phyloP scores from a whole-genome alignment of 92 coral and sea anemone genomes.

The Umimayanthus chanpuru region DNA sequence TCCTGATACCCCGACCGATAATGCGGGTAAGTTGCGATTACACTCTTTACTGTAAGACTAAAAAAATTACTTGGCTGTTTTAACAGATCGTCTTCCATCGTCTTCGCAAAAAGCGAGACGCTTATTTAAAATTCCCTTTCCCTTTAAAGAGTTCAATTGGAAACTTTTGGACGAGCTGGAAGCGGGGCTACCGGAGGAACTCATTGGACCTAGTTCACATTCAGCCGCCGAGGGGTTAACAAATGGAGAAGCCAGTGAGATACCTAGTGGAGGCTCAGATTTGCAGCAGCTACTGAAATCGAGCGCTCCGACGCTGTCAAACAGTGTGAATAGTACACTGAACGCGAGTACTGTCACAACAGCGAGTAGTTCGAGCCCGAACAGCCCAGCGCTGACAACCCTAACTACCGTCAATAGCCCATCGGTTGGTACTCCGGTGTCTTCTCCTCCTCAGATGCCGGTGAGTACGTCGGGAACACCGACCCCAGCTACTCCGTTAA shows the following conservation, averaged over 20 bases:
- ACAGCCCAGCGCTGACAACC: constrained; percentile 92
- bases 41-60: constrained; percentile 14
- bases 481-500: constrained; percentile 96
- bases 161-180: constrained; percentile 89
- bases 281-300: constrained; percentile 99
- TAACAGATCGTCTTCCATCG: constrained; percentile 57
- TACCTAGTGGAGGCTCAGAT: constrained; percentile 76
- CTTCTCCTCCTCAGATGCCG: constrained; percentile 97
- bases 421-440: constrained; percentile 78
- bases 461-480: constrained; percentile 96
- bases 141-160: constrained; percentile 91
- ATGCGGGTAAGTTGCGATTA: constrained; percentile 85
- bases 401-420: constrained; percentile 92
- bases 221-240: constrained; percentile 76
- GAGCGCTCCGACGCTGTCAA: constrained; percentile 94
- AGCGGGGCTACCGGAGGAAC: constrained; percentile 95
- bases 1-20: constrained; percentile 99
- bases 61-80: constrained; percentile 32
- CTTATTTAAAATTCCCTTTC: constrained; percentile 71
- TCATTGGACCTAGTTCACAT: constrained; percentile 76
- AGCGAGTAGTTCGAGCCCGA: constrained; percentile 90
- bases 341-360: constrained; percentile 85
- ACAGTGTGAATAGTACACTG: constrained; percentile 91
- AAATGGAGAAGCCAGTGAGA: constrained; percentile 95
- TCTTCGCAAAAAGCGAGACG: constrained; percentile 47